Base-by-base conservation (phyloP, 2,113 vertebrate genomes). In the Tricholaema leucomelas region DNA sequence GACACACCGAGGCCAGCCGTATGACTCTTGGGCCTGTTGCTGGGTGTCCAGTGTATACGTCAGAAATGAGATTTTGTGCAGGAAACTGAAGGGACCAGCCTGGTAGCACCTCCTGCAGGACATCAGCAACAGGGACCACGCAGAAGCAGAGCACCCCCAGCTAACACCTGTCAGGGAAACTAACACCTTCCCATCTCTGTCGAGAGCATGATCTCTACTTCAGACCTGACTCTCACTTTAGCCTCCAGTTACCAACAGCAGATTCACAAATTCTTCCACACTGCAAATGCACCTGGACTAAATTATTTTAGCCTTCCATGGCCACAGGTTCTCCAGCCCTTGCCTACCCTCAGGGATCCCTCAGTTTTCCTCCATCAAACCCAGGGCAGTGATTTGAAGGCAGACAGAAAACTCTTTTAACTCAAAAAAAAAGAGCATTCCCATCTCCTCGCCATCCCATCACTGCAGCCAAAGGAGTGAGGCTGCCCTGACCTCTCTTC, bases 291-390 rank as follows among this genome's bases (percentile, higher is more conserved):
- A 16, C 12, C 56, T 44, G 65, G 17, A 84, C 25, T 38, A 60
- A 78, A 74, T 24, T 5, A 69, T 81, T 89, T 82, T 50, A 91
- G 20, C 9, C 19, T 12, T 28, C 0, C 0, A 0, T 1, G 9
- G 44, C 13, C 86, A 63, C 1, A 0, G 10, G 27, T 58, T 70
- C 52, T 74, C 38, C n/a, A 31, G 3, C 2, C 9, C 3, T 12
- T 3, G 0, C 25, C 7, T 38, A n/a, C 15, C 12, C 12, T 25
- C 0, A 0, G 2, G 31, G 17, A 64, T 60, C 28, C 33, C 33
- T 87, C 4, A 0, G 10, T 76, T 83, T 65, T 20, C 7, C 18
- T 36, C n/a, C 10, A 7, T 19, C 55, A 90, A 87, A 82, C 20
- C 13, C 17, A 15, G 23, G 25, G 31, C n/a, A 64, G 50, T 0